These are phyloP conservation scores for Harlomillsia oculata DNA, from an alignment of 1,140 invertebrate genomes.

Conservation along the genomic window DNA sequence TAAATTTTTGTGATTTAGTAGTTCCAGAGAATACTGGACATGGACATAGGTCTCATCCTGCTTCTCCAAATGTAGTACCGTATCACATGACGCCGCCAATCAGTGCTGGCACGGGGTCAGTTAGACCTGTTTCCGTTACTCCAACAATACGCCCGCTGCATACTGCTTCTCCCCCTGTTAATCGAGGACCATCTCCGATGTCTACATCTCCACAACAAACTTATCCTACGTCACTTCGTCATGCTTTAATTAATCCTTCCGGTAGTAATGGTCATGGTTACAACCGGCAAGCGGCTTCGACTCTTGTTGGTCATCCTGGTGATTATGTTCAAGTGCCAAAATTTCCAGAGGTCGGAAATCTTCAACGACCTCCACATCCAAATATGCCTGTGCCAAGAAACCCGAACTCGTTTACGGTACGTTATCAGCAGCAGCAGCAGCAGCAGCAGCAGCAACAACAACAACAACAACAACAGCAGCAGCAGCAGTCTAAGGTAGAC, in stretches of 20 bases:
- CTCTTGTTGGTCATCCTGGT: background rate
- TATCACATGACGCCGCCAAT: background rate
- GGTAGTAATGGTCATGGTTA: background rate
- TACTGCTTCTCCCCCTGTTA: too few species aligned
- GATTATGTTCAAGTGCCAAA: background rate
- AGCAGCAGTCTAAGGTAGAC: background rate
- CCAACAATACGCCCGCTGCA: too few species aligned
- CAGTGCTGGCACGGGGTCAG: background rate
- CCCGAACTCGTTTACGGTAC: background rate
- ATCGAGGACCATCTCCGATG: background rate
- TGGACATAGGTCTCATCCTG: background rate
- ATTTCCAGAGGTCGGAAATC: slow-evolving; percentile 6
- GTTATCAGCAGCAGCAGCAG: slow-evolving; percentile 12
- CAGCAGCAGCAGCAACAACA: slow-evolving; percentile 10
- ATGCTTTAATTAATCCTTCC: slow-evolving; percentile 16
- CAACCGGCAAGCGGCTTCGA: background rate
- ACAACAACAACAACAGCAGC: slow-evolving; percentile 1
- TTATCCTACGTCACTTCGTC: slow-evolving; percentile 21
- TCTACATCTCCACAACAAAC: background rate
- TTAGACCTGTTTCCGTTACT: too few species aligned
- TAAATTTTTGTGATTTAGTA: too few species aligned
- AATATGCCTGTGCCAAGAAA: background rate
- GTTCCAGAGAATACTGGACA: slow-evolving; percentile 1
- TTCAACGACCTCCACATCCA: background rate
- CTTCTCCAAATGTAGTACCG: background rate